Conservation (phyloP, 2,113 vertebrate species). For the Muntiacus muntjak region DNA sequence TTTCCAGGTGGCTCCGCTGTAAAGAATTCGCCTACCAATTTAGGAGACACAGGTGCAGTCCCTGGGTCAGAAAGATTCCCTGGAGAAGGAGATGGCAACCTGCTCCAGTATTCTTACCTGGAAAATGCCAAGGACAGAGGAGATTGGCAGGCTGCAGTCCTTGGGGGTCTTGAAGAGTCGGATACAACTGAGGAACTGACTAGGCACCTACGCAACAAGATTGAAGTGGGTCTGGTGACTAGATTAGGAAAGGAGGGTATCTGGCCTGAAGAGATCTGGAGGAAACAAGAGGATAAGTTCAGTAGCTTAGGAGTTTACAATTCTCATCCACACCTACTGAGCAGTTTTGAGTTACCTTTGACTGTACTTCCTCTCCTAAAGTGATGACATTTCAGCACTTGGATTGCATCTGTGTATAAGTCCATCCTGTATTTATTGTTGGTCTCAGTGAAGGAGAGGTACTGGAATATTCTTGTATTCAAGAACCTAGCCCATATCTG, state of each 20-base stretch:
- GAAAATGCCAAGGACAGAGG: background rate
- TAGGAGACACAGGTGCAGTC: background rate
- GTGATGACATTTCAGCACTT: background rate
- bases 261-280: background rate
- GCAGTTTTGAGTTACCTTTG: background rate
- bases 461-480: background rate
- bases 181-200: background rate
- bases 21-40: background rate
- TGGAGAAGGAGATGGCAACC: background rate
- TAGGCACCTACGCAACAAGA: fast-evolving
- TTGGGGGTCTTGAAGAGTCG: background rate
- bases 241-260: background rate
- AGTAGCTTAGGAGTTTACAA: background rate
- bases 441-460: background rate
- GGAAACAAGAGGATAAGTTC: background rate
- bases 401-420: background rate
- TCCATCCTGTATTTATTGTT: background rate
- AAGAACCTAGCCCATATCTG: background rate
- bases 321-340: background rate
- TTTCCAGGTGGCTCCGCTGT: background rate
- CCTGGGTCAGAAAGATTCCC: background rate
- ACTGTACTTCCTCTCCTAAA: background rate
- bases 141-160: background rate
- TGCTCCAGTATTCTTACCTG: background rate
- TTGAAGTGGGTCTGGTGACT: background rate